Evolutionary conservation across 2,888 invertebrate species (phyloP), one percentile per base, ranked within the genome.

Genomic region (Subacronicta megacephala): DNA sequence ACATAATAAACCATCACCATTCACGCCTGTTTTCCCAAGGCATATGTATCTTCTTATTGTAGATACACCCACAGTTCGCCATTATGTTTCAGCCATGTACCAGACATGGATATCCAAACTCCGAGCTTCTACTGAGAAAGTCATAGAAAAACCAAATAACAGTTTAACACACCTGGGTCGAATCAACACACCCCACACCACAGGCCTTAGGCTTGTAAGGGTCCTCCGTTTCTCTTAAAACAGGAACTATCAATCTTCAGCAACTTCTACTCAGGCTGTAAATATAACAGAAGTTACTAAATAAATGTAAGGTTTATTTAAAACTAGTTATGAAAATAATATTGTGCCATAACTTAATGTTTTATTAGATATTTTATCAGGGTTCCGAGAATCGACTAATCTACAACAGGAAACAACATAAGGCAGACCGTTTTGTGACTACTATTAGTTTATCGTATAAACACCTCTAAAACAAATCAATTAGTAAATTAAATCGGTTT

Each of bases 381-480:
- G 51, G 57, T 87, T 85, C 87, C 78, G 75, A 78, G 87, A 87
- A 86, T 75, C 66, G 73, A 60, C 60, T 82, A 82, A 86, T 86
- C 82, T 83, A 68, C 69, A 86, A 81, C 84, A 84, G 85, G 84
- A 87, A 86, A 83, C 66, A 75, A 73, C 47, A 55, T 40, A 64
- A 64, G 54, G 69, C 62, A 72, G 63, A 54, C 55, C 67, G 62
- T 57, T 74, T 63, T 43, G 44, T 57, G 53, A 54, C 54, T 38
- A 38, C 23, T n/a, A n/a, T 53, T 49, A 12, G 57, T 60, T 57
- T 49, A 43, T 49, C 23, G 9, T 52, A 43, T 17, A 40, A 33
- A 56, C 26, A 54, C 40, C 40, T 52, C 29, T 20, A 33, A 57
- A 54, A 57, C 40, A 31, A 15, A 52, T 45, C 31, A 42, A 49